Evolutionary conservation across 2,888 invertebrate genomes (phyloP), one percentile per base, ranked within the genome.

Genomic region (Parnassius apollo): DNA sequence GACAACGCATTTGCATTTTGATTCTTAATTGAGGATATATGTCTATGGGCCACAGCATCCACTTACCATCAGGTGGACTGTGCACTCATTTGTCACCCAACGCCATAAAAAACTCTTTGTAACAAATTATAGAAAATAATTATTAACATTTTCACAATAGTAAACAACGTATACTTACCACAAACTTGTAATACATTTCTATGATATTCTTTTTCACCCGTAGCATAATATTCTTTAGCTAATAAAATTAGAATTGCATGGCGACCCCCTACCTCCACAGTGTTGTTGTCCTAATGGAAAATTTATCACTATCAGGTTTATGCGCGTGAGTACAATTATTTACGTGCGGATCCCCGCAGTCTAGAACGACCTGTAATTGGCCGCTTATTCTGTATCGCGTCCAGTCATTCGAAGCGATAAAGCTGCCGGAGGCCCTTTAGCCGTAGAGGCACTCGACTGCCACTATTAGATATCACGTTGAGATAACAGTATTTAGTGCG

Each of bases 381-480:
- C 82, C 84, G 83, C 82, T 84, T 85, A 86, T 85, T 83, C 82
- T 83, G 80, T 88, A 89, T 87, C 86, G 81, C 82, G 75, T 84
- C 86, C 88, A 89, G 88, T 88, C 86, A 91, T 89, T 85, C 85
- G 81, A 76, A 77, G 75, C 78, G 87, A 88, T 88, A 89, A 86
- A 83, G 79, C 78, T 77, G 81, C 81, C 80, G 70, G 71, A 74
- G 71, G 71, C 69, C 75, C 80, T 75, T 71, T 77, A 70, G 72
- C 70, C 66, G 75, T 75, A 69, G 71, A 73, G 81, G 78, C 80
- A 78, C 73, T 70, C 73, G 72, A 76, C 18, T 75, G 75, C 79
- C 76, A 78, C 78, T 75, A 74, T 75, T 66, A 72, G 71, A 80
- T 76, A 82, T 80, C 78, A 79, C 75, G 78, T 76, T 68, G 67